Percentiles rank a stretch among this genome's conserved stretches.
phyloP scores from a whole-genome alignment of 1,140 invertebrate species.

The Drosophila willistoni region DNA sequence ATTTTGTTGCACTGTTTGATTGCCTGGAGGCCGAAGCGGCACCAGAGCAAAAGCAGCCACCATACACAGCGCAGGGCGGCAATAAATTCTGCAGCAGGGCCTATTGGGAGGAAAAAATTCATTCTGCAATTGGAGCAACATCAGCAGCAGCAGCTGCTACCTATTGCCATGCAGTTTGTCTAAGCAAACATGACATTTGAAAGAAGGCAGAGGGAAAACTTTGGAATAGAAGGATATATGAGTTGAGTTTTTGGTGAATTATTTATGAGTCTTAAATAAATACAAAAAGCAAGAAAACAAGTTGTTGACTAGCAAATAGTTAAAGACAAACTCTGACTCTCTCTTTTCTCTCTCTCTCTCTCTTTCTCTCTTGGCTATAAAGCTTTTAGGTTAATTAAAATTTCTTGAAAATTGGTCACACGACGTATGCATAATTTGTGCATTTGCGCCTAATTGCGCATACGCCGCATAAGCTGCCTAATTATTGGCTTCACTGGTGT shows the following conservation, averaged over 20 bases:
- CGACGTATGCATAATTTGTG: conserved; percentile 51
- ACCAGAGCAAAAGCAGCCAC: conserved; percentile 3
- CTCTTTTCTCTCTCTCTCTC: too few species aligned
- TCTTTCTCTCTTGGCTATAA: background rate
- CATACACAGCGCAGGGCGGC: conserved; percentile 17
- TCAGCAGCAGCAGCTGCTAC: conserved; percentile 24
- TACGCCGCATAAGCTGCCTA: conserved; percentile 42
- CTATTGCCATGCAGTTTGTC: conserved; percentile 21
- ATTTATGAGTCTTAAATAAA: conserved; percentile 36
- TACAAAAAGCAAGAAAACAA: background rate
- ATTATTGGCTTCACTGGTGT: conserved; percentile 37
- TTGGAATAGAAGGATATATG: background rate
- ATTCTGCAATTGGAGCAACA: conserved; percentile 5
- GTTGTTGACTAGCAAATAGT: background rate
- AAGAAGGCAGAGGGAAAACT: background rate
- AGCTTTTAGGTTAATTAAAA: conserved; percentile 19
- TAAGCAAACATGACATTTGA: conserved; percentile 31
- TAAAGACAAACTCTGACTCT: background rate
- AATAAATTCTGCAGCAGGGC: conserved; percentile 43
- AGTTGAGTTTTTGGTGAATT: conserved; percentile 19
- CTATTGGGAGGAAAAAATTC: conserved; percentile 32
- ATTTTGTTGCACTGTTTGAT: conserved; percentile 52
- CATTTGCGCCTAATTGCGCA: conserved; percentile 34
- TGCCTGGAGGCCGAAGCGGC: conserved; percentile 39
- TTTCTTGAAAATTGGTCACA: conserved; percentile 10